Evolutionary conservation across 1,140 invertebrate species (phyloP).

Genomic region (Phocides pigmalion): DNA sequence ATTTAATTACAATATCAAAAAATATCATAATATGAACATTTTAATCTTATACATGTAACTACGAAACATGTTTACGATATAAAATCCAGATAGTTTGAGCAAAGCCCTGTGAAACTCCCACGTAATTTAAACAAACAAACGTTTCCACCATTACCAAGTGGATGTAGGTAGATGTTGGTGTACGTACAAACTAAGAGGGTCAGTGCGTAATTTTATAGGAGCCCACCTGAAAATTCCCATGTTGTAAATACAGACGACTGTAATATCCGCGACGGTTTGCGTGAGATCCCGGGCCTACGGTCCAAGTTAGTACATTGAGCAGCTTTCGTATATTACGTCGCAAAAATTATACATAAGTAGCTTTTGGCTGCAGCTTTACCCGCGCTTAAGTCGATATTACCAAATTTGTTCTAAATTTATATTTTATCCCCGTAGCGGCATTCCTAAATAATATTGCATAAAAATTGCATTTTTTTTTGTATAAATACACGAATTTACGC

Average conservation of each 20-base stretch:
- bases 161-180: too few species aligned
- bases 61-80: too few species aligned
- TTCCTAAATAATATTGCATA: too few species aligned
- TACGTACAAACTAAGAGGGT: constrained; percentile 9
- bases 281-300: neutral
- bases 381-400: too few species aligned
- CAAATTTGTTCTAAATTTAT: too few species aligned
- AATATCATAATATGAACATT: too few species aligned
- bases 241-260: constrained; percentile 10
- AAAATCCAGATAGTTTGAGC: neutral
- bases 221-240: constrained; percentile 17
- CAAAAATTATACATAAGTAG: neutral
- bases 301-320: neutral
- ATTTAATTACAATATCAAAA: too few species aligned
- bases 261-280: neutral
- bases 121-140: neutral
- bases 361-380: too few species aligned
- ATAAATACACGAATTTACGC: too few species aligned
- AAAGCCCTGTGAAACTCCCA: neutral
- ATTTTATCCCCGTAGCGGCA: too few species aligned
- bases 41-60: too few species aligned
- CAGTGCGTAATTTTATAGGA: constrained; percentile 6
- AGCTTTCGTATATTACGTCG: neutral
- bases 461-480: too few species aligned
- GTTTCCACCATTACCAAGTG: neutral